Evolutionary conservation across 2,797 vertebrate genomes (phyloP), one percentile per base, ranked within the genome.

Genomic region (Gadopsis marmoratus): DNA sequence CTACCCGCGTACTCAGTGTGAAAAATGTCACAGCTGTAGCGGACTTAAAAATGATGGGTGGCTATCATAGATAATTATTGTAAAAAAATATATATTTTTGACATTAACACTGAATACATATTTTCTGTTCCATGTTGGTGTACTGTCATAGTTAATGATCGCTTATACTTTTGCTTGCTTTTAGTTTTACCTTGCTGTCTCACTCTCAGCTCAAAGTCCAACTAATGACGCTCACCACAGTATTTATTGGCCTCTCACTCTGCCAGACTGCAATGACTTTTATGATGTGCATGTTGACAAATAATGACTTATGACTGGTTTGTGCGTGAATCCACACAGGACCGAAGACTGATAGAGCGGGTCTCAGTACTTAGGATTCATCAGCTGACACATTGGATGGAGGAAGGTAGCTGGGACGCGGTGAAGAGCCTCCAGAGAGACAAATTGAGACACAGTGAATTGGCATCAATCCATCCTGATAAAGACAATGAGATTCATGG

Each of bases 401-500:
- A 64, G 64, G 56, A 60, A 68, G 67, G 68, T 41, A 41, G 50
- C 1, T 7, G 21, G 47, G 39, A 55, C 2, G 7, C 21, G 35
- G 35, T 60, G 50, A 50, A 64, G 51, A 76, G 77, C 51, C 61
- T 85, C 76, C 41, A n/a, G 6, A 65, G 75, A 74, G 80, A 86
- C 79, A 71, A 71, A 88, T 74, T 56, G 81, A 80, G 79, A 85
- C 66, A 43, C 33, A 56, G 61, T 45, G 55, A 76, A 82, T 50
- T 64, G 74, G 65, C 76, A 82, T 88, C 83, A 78, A 78, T 89
- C 79, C 53, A 5, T 87, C 72, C 71, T 74, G 79, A 88, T 90
- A 78, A 89, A 89, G 79, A 89, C 81, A 89, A 88, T 87, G 87
- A 88, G 68, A 85, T 91, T 87, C 81, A 86, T 86, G 66, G 76